Evolutionary conservation across 2,888 invertebrate species (phyloP).

Genomic region (Acanthosepion lycidas): DNA sequence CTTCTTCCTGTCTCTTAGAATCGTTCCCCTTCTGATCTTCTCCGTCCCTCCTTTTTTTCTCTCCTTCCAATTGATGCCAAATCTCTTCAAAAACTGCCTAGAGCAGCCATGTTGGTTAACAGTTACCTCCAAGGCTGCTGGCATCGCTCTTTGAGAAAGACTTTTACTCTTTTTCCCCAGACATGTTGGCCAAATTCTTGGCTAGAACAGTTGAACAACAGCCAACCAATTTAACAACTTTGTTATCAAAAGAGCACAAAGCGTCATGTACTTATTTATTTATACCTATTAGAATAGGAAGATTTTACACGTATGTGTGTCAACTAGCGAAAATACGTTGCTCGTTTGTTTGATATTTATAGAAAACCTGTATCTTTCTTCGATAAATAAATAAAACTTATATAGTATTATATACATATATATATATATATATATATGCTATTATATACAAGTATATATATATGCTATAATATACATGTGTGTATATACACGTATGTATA

Average conservation of each 20-base stretch:
- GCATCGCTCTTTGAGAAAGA: background rate
- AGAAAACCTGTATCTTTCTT: too few species aligned
- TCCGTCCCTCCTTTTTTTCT: background rate
- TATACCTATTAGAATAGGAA: background rate
- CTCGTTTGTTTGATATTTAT: too few species aligned
- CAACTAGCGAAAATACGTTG: too few species aligned
- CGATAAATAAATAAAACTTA: too few species aligned
- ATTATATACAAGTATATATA: too few species aligned
- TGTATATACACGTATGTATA: too few species aligned
- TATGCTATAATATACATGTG: too few species aligned
- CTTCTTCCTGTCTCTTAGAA: background rate
- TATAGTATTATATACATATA: too few species aligned
- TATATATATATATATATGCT: too few species aligned
- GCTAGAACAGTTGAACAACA: background rate
- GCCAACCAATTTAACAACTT: conserved; percentile 33
- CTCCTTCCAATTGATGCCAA: background rate
- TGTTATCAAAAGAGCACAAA: conserved; percentile 14
- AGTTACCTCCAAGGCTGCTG: background rate
- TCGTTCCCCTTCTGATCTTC: background rate
- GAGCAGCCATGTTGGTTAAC: background rate
- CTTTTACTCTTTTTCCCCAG: background rate
- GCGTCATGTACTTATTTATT: background rate
- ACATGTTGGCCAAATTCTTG: conserved; percentile 15
- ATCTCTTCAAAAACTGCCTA: background rate
- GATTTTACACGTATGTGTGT: too few species aligned